Evolutionary conservation across 2,113 vertebrate genomes (phyloP), one percentile per base, ranked within the genome.

Genomic region (Platichthys flesus): DNA sequence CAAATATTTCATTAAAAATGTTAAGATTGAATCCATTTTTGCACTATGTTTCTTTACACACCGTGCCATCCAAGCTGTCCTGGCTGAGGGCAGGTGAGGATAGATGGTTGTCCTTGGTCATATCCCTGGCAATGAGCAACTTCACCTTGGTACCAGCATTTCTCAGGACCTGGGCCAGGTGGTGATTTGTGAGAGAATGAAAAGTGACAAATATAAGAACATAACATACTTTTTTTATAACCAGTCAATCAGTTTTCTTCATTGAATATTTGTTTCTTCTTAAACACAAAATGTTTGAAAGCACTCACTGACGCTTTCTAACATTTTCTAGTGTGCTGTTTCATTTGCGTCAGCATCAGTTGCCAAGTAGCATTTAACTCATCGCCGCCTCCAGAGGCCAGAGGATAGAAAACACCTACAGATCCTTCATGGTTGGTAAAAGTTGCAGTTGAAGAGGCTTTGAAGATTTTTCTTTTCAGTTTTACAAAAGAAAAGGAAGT

Each of bases 91-190:
- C 76, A 20, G 91, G 87, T 37, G 85, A 88, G 64, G 88, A 81
- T 86, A 90, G 52, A 90, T 90, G 85, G 80, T 96, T 95, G 73
- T 95, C 95, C 59, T 93, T 3, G 28, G 90, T 91, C 15, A 84
- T 9, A 40, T 96, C 95, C 90, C 97, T 96, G 56, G 97, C 96
- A 26, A 99, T 95, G 64, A 97, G 92, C 76, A 99, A 82, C 71
- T 96, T 97, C 71, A 99, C 96, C 88, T 93, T 90, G 72, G 92
- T 97, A 58, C 97, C 97, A 88, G 96, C 97, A 45, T 97, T 97
- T 80, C 96, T 94, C 59, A 98, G 94, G 60, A 98, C 97, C 74
- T 96, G 95, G 6, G 4, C 66, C 81, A 85, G 16, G 51, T 31
- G 31, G 31, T 31, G 31, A 31, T 31, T 7, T 31, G 31, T 31